These are phyloP conservation scores for Cuniculus paca DNA, from an alignment of 2,797 vertebrate species.

Conservation along the genomic window DNA sequence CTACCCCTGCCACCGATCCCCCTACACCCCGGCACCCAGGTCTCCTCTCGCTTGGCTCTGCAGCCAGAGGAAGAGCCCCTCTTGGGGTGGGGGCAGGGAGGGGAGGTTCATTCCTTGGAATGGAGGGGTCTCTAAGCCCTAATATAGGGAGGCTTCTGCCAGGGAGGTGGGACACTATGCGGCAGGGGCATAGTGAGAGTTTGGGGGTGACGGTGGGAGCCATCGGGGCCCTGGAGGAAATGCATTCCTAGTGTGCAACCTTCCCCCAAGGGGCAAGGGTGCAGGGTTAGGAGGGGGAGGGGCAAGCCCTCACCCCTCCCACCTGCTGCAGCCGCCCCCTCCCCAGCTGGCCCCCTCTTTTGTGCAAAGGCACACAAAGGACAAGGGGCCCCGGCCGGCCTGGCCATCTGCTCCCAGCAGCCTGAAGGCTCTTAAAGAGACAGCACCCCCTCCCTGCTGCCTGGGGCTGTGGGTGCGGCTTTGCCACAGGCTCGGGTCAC, in stretches of 20 bases:
- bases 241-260: not conserved
- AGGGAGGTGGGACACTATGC: not conserved
- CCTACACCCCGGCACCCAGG: not conserved
- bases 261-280: conserved; percentile 43
- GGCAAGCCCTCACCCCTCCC: conserved; percentile 83
- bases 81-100: conserved; percentile 25
- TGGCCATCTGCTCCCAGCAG: conserved; percentile 88
- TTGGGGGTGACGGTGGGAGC: conserved; percentile 21
- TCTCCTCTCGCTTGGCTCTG: conserved; percentile 1
- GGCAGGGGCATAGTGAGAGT: not conserved
- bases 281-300: conserved; percentile 60
- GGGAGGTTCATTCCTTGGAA: conserved; percentile 22
- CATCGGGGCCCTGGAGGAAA: not conserved
- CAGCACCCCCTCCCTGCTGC: conserved; percentile 82
- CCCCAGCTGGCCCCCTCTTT: conserved; percentile 86
- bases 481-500: not conserved
- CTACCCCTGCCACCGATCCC: not conserved
- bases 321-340: conserved; percentile 84
- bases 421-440: conserved; percentile 88
- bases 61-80: conserved; percentile 19
- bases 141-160: conserved; percentile 1
- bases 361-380: conserved; percentile 87
- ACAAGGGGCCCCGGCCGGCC: conserved; percentile 85
- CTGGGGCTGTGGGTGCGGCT: conserved; percentile 63
- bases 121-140: not conserved